phyloP scores from a whole-genome alignment of 2,888 invertebrate genomes.

The Chaetoderma sp. region DNA sequence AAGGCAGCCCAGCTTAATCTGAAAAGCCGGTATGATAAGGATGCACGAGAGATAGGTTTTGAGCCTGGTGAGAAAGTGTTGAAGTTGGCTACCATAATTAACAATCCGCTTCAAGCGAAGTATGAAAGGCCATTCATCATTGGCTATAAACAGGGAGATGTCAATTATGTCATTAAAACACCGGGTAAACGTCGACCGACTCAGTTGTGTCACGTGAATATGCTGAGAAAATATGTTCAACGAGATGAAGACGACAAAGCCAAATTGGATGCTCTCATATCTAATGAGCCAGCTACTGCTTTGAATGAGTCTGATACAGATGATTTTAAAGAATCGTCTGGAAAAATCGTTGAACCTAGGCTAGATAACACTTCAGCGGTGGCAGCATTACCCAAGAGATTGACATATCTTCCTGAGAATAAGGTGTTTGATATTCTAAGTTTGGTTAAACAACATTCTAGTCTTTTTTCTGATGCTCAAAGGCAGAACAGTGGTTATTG shows the following conservation, averaged over 20 bases:
- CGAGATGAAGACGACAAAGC: too few relatives aligned
- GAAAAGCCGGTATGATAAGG: not conserved
- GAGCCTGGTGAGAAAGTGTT: slow-evolving; percentile 37
- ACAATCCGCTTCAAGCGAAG: slow-evolving; percentile 8
- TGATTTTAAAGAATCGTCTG: too few relatives aligned
- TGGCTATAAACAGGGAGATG: not conserved
- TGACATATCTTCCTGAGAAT: too few relatives aligned
- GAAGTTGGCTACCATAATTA: slow-evolving; percentile 9
- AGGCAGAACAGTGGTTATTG: not conserved
- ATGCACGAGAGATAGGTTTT: slow-evolving; percentile 13
- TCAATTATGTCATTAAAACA: slow-evolving; percentile 23
- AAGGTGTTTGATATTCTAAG: too few relatives aligned
- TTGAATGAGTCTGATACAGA: too few relatives aligned
- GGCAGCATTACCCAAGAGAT: too few relatives aligned
- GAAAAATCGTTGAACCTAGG: too few relatives aligned
- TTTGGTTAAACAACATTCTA: too few relatives aligned
- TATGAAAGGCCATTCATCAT: slow-evolving; percentile 13
- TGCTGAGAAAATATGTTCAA: slow-evolving; percentile 29
- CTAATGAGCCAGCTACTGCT: too few relatives aligned
- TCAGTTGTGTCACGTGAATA: slow-evolving; percentile 34
- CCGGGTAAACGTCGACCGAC: slow-evolving; percentile 27
- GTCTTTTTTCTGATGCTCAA: too few relatives aligned
- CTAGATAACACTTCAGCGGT: too few relatives aligned
- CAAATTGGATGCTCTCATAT: too few relatives aligned
- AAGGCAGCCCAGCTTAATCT: not conserved